These are phyloP conservation scores for Bombus breviceps DNA, from an alignment of 1,140 invertebrate species.

Conservation along the genomic window DNA sequence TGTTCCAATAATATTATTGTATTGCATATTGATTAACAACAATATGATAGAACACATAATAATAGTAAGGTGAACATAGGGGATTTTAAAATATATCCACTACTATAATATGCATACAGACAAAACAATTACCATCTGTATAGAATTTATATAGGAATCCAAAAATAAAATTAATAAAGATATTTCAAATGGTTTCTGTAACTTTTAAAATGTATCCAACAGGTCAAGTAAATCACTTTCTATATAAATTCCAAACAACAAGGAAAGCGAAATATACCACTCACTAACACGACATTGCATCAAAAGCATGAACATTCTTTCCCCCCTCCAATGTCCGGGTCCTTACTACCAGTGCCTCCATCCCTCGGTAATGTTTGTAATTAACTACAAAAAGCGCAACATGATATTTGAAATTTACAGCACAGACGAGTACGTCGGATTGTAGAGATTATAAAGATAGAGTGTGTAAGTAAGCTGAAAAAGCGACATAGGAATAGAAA, in stretches of 20 bases:
- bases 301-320: constrained; percentile 44
- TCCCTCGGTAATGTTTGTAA: constrained; percentile 22
- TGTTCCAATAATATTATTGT: neutral
- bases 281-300: constrained; percentile 43
- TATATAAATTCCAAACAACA: constrained; percentile 23
- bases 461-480: too few relatives aligned
- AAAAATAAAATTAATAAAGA: neutral
- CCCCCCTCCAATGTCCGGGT: constrained; percentile 34
- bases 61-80: neutral
- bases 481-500: too few relatives aligned
- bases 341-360: constrained; percentile 43
- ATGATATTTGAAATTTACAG: neutral
- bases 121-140: constrained; percentile 47
- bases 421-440: too few relatives aligned
- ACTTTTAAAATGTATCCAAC: neutral
- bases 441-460: too few relatives aligned
- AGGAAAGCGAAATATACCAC: constrained; percentile 15
- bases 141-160: neutral
- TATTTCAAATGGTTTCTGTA: neutral
- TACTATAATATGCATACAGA: neutral
- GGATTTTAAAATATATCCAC: constrained; percentile 5
- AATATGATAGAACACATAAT: neutral
- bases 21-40: constrained; percentile 4
- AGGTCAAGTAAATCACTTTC: neutral
- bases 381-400: constrained; percentile 11